Conservation (phyloP, 2,888 invertebrate species). For the Macrophya alboannulata region DNA sequence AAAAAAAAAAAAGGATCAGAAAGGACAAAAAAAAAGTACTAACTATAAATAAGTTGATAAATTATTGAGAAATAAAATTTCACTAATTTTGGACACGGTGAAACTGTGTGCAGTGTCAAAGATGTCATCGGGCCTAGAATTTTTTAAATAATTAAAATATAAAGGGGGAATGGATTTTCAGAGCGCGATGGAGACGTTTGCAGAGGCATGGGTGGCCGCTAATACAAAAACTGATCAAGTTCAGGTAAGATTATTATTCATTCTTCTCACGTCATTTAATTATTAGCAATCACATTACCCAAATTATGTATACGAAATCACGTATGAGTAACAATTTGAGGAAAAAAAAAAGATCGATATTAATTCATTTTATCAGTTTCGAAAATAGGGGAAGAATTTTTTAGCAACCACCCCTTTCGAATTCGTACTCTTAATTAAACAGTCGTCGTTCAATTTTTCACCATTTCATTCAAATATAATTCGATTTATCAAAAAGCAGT, state of each 20-base stretch:
- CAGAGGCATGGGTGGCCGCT: constrained; percentile 98
- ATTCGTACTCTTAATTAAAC: neutral
- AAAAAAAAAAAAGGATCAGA: neutral
- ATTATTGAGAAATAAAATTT: neutral
- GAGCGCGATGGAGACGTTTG: constrained; percentile 99
- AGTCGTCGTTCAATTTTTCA: neutral
- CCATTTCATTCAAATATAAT: neutral
- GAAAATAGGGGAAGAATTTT: neutral
- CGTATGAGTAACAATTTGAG: neutral
- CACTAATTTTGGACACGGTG: constrained; percentile 21
- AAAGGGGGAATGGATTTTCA: constrained; percentile 93
- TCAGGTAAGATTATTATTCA: constrained; percentile 70
- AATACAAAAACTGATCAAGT: constrained; percentile 85
- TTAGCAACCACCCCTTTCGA: neutral
- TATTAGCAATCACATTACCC: too few species aligned
- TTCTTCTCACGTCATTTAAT: neutral
- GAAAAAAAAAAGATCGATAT: too few species aligned
- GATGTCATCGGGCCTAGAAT: constrained; percentile 23
- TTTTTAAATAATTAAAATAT: constrained; percentile 15
- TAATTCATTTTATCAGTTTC: neutral
- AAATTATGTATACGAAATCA: too few species aligned
- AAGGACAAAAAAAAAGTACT: neutral
- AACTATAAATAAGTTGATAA: neutral
- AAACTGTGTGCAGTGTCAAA: constrained; percentile 38
- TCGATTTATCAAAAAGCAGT: neutral